Evolutionary conservation across 2,797 vertebrate species (phyloP).

Genomic region (Apogon hyalosoma): DNA sequence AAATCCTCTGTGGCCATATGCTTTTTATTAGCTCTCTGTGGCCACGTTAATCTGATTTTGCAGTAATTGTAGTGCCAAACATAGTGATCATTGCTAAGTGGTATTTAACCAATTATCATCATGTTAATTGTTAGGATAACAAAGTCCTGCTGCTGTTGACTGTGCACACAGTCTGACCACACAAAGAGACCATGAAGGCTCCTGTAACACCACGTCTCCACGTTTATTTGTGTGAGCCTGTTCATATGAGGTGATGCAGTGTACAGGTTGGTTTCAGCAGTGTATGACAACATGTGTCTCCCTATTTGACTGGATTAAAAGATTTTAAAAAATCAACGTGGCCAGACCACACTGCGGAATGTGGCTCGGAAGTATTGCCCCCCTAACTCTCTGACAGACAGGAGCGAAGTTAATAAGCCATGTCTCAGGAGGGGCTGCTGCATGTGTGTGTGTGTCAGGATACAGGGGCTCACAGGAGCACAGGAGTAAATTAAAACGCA

Average conservation of each 20-base stretch:
- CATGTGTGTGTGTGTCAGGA: conserved; percentile 58
- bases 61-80: conserved; percentile 26
- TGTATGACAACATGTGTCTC: conserved; percentile 23
- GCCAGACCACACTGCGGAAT: conserved; percentile 65
- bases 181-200: conserved; percentile 35
- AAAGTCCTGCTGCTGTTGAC: conserved; percentile 40
- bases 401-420: conserved; percentile 79
- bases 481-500: conserved; percentile 90
- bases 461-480: conserved; percentile 79
- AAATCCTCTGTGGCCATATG: conserved; percentile 6
- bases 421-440: conserved; percentile 66
- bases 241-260: background rate
- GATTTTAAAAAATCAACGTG: conserved; percentile 52
- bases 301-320: conserved; percentile 40
- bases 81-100: conserved; percentile 46
- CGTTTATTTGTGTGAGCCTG: conserved; percentile 31
- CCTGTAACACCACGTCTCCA: conserved; percentile 29
- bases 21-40: conserved; percentile 34
- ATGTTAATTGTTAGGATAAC: conserved; percentile 55
- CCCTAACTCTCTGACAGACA: conserved; percentile 80
- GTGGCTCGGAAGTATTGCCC: conserved; percentile 54
- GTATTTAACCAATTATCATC: conserved; percentile 53
- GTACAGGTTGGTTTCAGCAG: background rate
- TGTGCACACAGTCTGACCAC: conserved; percentile 21
- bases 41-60: conserved; percentile 42